Conservation (phyloP, 1,140 invertebrate genomes). For the Zaprionus tsacasi region DNA sequence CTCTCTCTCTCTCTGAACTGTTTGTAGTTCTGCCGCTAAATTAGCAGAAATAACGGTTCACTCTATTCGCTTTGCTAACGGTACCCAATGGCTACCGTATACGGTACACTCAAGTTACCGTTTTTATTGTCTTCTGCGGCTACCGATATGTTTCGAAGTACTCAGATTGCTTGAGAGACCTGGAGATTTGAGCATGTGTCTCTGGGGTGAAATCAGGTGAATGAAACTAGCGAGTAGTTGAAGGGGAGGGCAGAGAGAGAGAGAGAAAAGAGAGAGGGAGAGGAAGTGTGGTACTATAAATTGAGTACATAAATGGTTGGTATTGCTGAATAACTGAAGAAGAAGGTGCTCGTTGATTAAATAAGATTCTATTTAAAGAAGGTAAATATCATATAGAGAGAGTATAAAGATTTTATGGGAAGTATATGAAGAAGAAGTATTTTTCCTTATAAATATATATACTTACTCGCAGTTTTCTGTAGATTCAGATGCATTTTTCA, state of each 20-base stretch:
- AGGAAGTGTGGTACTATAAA: background rate
- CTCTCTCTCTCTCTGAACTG: background rate
- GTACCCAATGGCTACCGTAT: constrained; percentile 72
- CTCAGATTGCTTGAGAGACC: constrained; percentile 18
- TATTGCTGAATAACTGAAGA: background rate
- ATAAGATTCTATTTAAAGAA: too few relatives aligned
- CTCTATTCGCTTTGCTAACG: constrained; percentile 53
- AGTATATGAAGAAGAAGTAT: too few relatives aligned
- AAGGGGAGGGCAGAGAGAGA: background rate
- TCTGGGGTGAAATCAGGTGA: constrained; percentile 56
- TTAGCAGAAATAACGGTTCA: constrained; percentile 76
- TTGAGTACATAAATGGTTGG: background rate
- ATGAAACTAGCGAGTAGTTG: constrained; percentile 41
- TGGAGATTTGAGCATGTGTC: constrained; percentile 16
- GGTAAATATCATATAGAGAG: too few relatives aligned
- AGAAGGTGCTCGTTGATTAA: too few relatives aligned
- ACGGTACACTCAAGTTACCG: constrained; percentile 58
- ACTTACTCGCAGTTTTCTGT: too few relatives aligned
- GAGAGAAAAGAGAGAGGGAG: background rate
- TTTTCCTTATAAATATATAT: too few relatives aligned
- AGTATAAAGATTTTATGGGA: too few relatives aligned
- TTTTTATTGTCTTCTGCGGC: constrained; percentile 71
- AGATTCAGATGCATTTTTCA: too few relatives aligned
- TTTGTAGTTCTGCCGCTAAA: constrained; percentile 70
- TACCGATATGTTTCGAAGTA: constrained; percentile 4